These are phyloP conservation scores for Drosophila imparisetae DNA, from an alignment of 2,888 invertebrate species.

Conservation along the genomic window DNA sequence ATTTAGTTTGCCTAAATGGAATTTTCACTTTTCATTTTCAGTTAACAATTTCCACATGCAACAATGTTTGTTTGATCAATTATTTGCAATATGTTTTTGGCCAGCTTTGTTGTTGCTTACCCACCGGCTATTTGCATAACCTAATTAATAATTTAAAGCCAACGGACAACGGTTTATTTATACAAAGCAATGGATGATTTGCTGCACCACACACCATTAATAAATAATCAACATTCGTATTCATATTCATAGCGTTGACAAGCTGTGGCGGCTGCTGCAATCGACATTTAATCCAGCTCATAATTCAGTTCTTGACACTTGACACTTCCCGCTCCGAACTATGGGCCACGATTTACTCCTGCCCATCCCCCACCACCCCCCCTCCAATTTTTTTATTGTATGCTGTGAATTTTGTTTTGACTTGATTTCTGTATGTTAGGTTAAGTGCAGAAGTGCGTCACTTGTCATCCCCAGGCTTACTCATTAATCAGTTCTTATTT, in stretches of 20 bases:
- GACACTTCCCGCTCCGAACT: constrained; percentile 42
- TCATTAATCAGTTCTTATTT: constrained; percentile 4
- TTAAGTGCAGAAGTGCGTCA: constrained; percentile 17
- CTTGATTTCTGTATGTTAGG: constrained; percentile 12
- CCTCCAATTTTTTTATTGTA: neutral
- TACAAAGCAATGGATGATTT: constrained; percentile 34
- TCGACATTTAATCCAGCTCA: constrained; percentile 59
- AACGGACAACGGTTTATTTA: constrained; percentile 61
- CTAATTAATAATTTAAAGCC: constrained; percentile 55
- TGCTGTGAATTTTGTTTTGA: constrained; percentile 1
- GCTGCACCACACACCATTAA: constrained; percentile 34
- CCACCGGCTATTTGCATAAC: constrained; percentile 55
- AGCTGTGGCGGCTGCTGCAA: constrained; percentile 29
- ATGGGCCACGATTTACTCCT: constrained; percentile 13
- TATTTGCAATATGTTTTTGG: constrained; percentile 26
- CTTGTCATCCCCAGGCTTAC: constrained; percentile 37
- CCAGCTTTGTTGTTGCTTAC: constrained; percentile 15
- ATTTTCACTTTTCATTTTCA: constrained; percentile 13
- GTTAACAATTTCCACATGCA: neutral
- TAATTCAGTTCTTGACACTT: constrained; percentile 47
- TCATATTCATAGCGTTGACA: constrained; percentile 19
- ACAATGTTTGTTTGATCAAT: constrained; percentile 21
- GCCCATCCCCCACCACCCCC: neutral
- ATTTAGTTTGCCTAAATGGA: neutral
- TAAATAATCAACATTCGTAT: constrained; percentile 59